These are phyloP conservation scores for Berghia stephanieae DNA, from an alignment of 1,140 invertebrate genomes.

Conservation along the genomic window DNA sequence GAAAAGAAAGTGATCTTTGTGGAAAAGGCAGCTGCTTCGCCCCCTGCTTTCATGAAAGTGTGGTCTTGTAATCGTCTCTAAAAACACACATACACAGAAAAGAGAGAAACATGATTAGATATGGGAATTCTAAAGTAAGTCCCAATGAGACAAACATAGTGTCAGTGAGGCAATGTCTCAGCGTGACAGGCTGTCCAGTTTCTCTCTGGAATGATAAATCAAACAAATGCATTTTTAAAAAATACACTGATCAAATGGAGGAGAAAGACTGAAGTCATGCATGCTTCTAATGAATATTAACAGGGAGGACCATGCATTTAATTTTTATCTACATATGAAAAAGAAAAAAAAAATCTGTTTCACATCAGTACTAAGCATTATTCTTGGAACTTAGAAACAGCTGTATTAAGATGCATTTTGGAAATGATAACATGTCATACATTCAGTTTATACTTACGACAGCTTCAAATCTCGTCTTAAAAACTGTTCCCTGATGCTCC, in stretches of 20 bases:
- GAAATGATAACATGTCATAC: neutral
- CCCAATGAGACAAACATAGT: too few relatives aligned
- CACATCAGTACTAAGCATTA: neutral
- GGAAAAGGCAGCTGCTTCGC: neutral
- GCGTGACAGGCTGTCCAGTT: too few relatives aligned
- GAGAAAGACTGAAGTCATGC: too few relatives aligned
- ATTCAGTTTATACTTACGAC: neutral
- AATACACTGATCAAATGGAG: too few relatives aligned
- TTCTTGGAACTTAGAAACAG: neutral
- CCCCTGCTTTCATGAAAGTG: neutral
- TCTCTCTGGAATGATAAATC: too few relatives aligned
- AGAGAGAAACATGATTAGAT: too few relatives aligned
- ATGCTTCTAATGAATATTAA: too few relatives aligned
- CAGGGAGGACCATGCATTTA: too few relatives aligned
- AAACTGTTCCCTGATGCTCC: constrained; percentile 11
- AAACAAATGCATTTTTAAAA: too few relatives aligned
- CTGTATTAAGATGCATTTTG: neutral
- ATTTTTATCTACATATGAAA: neutral
- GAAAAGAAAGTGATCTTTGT: neutral
- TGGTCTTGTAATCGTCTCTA: neutral
- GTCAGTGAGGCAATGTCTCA: too few relatives aligned
- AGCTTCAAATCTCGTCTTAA: constrained; percentile 15
- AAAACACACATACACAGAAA: too few relatives aligned
- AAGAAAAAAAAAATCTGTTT: neutral
- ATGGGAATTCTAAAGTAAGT: too few relatives aligned